Percentiles rank a stretch among this genome's conserved stretches.
Evolutionary conservation across 2,113 vertebrate species (phyloP).

Genomic region (Psittacus erithacus): DNA sequence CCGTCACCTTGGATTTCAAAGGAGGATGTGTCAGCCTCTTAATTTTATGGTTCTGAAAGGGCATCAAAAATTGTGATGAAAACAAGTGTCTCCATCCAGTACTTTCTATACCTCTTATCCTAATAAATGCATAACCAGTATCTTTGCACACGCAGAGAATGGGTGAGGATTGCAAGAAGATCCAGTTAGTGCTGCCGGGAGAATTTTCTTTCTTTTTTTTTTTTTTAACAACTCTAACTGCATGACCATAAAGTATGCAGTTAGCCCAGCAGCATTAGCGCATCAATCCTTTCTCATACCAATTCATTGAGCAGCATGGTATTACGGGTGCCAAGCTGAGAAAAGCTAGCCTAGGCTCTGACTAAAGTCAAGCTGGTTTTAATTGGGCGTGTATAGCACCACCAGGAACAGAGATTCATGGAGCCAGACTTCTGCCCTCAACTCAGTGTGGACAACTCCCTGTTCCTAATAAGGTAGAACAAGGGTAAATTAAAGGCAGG

Average conservation of each 20-base stretch:
- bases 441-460: neutral
- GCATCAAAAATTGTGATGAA: neutral
- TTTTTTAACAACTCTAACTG: neutral
- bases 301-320: accelerated
- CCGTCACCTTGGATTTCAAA: neutral
- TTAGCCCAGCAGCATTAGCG: neutral
- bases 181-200: neutral
- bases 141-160: neutral
- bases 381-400: neutral
- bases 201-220: neutral
- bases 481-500: neutral
- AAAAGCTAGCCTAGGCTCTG: neutral
- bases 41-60: neutral
- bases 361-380: neutral
- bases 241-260: neutral
- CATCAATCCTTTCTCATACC: neutral
- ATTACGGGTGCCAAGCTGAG: neutral
- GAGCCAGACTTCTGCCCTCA: neutral
- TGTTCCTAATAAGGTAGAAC: neutral
- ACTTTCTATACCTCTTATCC: neutral
- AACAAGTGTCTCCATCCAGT: neutral
- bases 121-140: neutral
- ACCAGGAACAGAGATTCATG: neutral
- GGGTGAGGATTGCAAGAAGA: neutral
- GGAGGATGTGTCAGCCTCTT: neutral